Evolutionary conservation across 2,888 invertebrate species (phyloP), one percentile per base, ranked within the genome.

Genomic region (Plebejus argus): DNA sequence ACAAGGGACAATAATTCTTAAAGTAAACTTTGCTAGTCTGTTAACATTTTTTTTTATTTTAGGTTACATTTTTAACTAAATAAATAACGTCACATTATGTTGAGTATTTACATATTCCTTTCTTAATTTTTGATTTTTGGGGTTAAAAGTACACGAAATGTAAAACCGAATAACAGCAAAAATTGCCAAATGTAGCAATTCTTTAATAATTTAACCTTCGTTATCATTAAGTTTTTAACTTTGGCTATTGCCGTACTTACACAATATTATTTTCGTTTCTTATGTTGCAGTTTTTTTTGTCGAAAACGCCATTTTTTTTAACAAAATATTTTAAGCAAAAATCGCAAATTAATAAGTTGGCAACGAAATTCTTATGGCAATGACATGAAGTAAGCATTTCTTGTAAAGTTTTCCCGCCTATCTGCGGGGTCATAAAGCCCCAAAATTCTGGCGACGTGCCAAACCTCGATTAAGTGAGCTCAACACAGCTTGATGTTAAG

Each of bases 341-440:
- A 18, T 53, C 53, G 53, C 18, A n/a, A n/a, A 53, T 18, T 66
- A 66, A 3, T 66, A 66, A 28, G 15, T 33, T 33, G 6, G 18
- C 28, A 18, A 66, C 61, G 12, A 66, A 28, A 66, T 33, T 28
- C 66, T 33, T 33, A 66, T 66, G 66, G 28, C 28, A 18, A 66
- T 66, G 66, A 66, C 66, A 66, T 66, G 66, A 18, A 28, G 33
- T 28, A 66, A 66, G 66, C 33, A 18, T 66, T 61, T 61, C 61
- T 61, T 33, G 66, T 66, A 66, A 66, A 66, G 6, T 28, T 66
- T 28, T 66, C 28, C 66, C 66, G 66, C 66, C 66, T 66, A 33
- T 66, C 66, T 28, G 28, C 6, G 28, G 18, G 66, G 66, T 66
- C 66, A 7, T 66, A 66, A 66, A 33, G 33, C 66, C 66, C 66